Conservation (phyloP, 2,888 invertebrate genomes). For the Drosophila demipolita region DNA sequence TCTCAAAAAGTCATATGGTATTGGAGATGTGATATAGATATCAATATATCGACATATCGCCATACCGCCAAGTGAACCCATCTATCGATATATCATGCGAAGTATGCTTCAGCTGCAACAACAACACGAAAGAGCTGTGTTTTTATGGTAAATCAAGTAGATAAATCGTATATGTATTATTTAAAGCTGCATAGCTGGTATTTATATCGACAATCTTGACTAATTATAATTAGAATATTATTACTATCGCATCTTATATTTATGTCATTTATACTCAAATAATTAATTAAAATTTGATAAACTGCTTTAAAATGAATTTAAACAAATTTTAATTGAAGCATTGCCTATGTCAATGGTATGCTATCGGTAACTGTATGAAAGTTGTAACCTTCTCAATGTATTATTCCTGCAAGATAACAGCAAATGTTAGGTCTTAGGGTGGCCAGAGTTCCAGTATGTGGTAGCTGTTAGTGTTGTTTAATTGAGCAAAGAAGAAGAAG, state of each 20-base stretch:
- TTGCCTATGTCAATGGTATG: background rate
- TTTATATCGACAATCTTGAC: background rate
- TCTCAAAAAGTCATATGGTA: slow-evolving; percentile 71
- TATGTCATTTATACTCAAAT: no score
- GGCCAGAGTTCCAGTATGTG: slow-evolving; percentile 5
- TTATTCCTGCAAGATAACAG: slow-evolving; percentile 2
- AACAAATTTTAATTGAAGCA: background rate
- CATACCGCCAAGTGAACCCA: background rate
- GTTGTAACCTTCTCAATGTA: slow-evolving; percentile 1
- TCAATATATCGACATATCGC: slow-evolving; percentile 40
- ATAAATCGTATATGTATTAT: background rate
- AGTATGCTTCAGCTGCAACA: background rate
- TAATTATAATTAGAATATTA: background rate
- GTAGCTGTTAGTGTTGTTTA: slow-evolving; percentile 20
- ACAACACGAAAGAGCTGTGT: background rate
- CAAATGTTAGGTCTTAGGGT: slow-evolving; percentile 16
- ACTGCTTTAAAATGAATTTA: background rate
- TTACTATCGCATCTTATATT: slow-evolving; percentile 5
- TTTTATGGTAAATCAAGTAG: background rate
- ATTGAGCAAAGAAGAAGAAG: slow-evolving; percentile 31
- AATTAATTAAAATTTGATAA: background rate
- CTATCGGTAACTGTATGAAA: background rate
- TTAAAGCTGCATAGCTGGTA: background rate
- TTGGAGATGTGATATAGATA: slow-evolving; percentile 40
- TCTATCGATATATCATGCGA: background rate